Base-by-base conservation (phyloP, 2,113 vertebrate species). In the Vidua macroura region DNA sequence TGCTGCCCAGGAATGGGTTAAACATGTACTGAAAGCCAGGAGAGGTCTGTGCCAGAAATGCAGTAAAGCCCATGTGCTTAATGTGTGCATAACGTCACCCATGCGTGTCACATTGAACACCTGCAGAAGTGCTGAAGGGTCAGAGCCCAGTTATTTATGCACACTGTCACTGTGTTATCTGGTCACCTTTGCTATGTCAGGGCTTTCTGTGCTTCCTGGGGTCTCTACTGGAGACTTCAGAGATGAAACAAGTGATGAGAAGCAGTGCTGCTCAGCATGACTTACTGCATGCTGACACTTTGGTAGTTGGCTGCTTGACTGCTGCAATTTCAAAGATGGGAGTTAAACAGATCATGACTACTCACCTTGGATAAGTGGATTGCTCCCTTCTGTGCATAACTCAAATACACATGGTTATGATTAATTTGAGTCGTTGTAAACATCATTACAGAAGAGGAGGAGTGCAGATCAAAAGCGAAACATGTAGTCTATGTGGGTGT, bases 341-440 rank as follows among this genome's bases (percentile, higher is more conserved):
- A 88, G 58, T 53, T 92, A 84, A 93, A 58, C 53, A 90, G 73
- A 52, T 94, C 64, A 9, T 83, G 56, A 83, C 68, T 83, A 7
- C 76, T 86, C 41, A 68, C 56, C 86, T 80, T 92, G 60, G 52
- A 41, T 92, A 51, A 90, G 76, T 90, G 58, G 49, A 48, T 84
- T 88, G 59, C 60, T 92, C 48, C 85, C 62, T 88, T 60, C 64
- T 83, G 52, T 72, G 53, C 69, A 31, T 49, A 78, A 10, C 86
- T 92, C 52, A 83, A 37, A 81, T 74, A 20, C 39, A 25, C 48
- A 24, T 67, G 46, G 52, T 77, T 91, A 4, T 67, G 79, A 86
- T 95, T 92, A 93, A 83, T 93, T 86, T 46, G 24, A 86, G 44
- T 88, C 88, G 51, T 62, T 85, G 86, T 76, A 88, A 95, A 92